Evolutionary conservation across 2,888 invertebrate genomes (phyloP), one percentile per base, ranked within the genome.

Genomic region (Tetanocera ferruginea): DNA sequence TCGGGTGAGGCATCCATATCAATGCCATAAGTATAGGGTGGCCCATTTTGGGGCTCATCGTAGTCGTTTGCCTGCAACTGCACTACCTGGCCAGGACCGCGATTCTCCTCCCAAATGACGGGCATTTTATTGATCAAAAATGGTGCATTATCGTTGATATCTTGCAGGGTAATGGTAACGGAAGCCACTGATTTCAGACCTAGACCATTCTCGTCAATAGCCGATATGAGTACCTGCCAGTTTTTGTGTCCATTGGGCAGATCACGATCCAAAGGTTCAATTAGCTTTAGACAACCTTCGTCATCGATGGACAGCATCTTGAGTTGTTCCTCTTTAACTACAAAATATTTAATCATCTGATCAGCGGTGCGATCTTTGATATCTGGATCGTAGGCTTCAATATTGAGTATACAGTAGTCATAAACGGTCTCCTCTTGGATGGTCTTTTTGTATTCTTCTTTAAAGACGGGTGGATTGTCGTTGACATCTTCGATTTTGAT

Each of bases 71-170:
- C 96, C 11, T 92, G 93, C 62, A 97, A 89, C 69, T 91, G 92
- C 14, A 94, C 94, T 78, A 94, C 93, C 79, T 92, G 91, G 0
- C 94, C 95, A 0, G 94, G 93, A 1, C 91, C 90, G 82, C 94
- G 93, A 86, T 95, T 95, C 90, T 97, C 97, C 83, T 92, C 92
- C 96, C 96, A 97, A 37, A 96, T 93, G 0, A 96, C 95, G 0
- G 95, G 95, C 88, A 95, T 94, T 4, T 93, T 93, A 86, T 95
- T 95, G 60, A 94, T 94, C 79, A 97, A 91, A 87, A 94, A 95
- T 0, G 98, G 98, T 0, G 96, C 95, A 88, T 98, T 98, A 88
- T 99, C 98, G 88, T 99, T 99, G 85, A 97, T 95, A 86, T 98
- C 98, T 5, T 92, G 92, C 34, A 94, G 87, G 80, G 92, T 91